Evolutionary conservation across 1,140 invertebrate genomes (phyloP).

Genomic region (Drosophila hydei): DNA sequence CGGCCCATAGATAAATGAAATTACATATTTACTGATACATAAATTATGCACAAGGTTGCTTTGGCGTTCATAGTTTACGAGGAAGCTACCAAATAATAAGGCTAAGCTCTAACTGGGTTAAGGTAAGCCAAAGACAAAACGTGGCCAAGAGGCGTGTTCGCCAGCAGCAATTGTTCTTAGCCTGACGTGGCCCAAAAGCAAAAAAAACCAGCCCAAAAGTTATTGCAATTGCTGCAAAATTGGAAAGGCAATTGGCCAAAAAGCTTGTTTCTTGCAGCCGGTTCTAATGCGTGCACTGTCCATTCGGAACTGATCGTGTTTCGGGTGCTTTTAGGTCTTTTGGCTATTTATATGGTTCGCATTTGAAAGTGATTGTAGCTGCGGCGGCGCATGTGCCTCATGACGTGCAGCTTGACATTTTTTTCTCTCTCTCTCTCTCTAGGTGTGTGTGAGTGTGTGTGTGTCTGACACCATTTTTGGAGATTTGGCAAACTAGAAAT

Average conservation of each 20-base stretch:
- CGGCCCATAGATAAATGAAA: conserved; percentile 1
- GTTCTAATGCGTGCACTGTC: conserved; percentile 73
- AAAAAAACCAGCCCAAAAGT: conserved; percentile 4
- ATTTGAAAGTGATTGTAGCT: conserved; percentile 75
- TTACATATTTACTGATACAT: conserved; percentile 6
- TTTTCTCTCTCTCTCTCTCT: background rate
- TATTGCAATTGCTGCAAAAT: conserved; percentile 5
- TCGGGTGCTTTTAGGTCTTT: background rate
- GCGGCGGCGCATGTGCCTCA: conserved; percentile 15
- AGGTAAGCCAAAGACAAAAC: conserved; percentile 58
- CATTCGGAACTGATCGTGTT: conserved; percentile 21
- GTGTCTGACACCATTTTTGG: conserved; percentile 23
- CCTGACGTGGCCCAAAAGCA: conserved; percentile 43
- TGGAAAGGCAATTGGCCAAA: conserved; percentile 70
- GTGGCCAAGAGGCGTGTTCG: conserved; percentile 55
- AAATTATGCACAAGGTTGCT: conserved; percentile 68
- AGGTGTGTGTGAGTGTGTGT: no score
- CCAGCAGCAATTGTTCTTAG: conserved; percentile 38
- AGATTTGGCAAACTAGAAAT: background rate
- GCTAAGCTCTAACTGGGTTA: conserved; percentile 65
- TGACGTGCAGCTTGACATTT: conserved; percentile 52
- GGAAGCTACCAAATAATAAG: conserved; percentile 33
- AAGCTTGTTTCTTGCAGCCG: conserved; percentile 51
- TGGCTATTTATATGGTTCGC: conserved; percentile 54
- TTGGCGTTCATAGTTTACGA: conserved; percentile 2